Evolutionary conservation across 2,888 invertebrate genomes (phyloP).

Genomic region (Drosophila sordidula): DNA sequence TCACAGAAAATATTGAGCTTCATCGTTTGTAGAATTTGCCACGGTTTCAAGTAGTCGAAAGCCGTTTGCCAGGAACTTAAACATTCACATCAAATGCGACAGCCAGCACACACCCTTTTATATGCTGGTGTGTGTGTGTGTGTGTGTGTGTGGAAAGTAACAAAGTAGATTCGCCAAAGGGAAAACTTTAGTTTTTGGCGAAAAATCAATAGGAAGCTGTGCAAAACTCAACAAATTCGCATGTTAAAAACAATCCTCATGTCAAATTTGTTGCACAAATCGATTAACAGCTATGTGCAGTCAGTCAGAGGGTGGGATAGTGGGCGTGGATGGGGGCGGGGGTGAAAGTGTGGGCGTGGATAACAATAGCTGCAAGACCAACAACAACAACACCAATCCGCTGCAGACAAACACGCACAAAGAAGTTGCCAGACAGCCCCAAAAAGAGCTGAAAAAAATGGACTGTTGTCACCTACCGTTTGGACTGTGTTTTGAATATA

Average conservation of each 20-base stretch:
- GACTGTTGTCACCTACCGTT: slow-evolving; percentile 51
- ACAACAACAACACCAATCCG: slow-evolving; percentile 19
- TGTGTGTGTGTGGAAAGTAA: slow-evolving; percentile 50
- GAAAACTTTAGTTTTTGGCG: slow-evolving; percentile 51
- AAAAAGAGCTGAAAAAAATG: slow-evolving; percentile 26
- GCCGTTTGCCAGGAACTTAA: background rate
- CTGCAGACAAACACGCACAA: slow-evolving; percentile 37
- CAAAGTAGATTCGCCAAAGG: slow-evolving; percentile 46
- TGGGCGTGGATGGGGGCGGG: slow-evolving; percentile 33
- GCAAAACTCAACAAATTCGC: slow-evolving; percentile 16
- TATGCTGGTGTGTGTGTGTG: slow-evolving; percentile 3
- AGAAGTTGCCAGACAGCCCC: slow-evolving; percentile 66
- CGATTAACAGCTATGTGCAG: background rate
- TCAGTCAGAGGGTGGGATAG: background rate
- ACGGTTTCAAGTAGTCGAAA: background rate
- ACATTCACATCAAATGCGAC: slow-evolving; percentile 7
- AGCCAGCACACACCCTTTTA: slow-evolving; percentile 58
- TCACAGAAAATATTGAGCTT: background rate
- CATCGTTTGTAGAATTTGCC: background rate
- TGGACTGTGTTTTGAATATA: slow-evolving; percentile 9
- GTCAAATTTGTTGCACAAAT: background rate
- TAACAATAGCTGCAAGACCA: background rate
- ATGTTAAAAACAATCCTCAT: background rate
- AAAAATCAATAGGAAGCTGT: slow-evolving; percentile 72
- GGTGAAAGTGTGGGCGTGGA: slow-evolving; percentile 44